These are phyloP conservation scores for Pilophorus perplexus DNA, from an alignment of 2,888 invertebrate genomes.

Conservation along the genomic window DNA sequence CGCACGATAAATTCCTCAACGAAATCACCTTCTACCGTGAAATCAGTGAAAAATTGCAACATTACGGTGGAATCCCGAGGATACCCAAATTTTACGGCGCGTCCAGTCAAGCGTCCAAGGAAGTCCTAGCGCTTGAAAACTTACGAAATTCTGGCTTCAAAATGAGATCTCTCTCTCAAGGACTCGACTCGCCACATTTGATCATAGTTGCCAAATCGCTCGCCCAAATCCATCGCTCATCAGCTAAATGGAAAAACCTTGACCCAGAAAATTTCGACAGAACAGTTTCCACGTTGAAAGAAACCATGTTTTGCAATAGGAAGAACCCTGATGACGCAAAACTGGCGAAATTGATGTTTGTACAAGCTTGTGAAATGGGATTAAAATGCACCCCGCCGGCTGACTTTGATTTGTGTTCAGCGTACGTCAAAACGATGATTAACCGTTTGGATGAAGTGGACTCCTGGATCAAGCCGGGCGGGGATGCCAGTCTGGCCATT, in stretches of 20 bases:
- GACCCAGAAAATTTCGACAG: background rate
- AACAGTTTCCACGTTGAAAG: background rate
- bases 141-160: background rate
- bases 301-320: conserved; percentile 13
- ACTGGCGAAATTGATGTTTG: conserved; percentile 2
- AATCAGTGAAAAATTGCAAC: background rate
- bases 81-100: conserved; percentile 17
- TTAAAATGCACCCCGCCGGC: background rate
- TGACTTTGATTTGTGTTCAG: background rate
- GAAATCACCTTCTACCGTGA: conserved; percentile 23
- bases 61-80: background rate
- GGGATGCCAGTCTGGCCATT: background rate
- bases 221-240: conserved; percentile 1
- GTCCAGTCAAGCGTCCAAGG: background rate
- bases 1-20: conserved; percentile 17
- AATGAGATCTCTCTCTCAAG: background rate
- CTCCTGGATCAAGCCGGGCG: background rate
- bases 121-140: conserved; percentile 23
- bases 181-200: conserved; percentile 12
- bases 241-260: conserved; percentile 4
- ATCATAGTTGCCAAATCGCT: conserved; percentile 1
- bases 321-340: conserved; percentile 5
- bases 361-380: background rate
- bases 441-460: background rate
- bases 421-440: background rate